phyloP scores from a whole-genome alignment of 2,113 vertebrate species.

The Phyllopteryx taeniolatus region DNA sequence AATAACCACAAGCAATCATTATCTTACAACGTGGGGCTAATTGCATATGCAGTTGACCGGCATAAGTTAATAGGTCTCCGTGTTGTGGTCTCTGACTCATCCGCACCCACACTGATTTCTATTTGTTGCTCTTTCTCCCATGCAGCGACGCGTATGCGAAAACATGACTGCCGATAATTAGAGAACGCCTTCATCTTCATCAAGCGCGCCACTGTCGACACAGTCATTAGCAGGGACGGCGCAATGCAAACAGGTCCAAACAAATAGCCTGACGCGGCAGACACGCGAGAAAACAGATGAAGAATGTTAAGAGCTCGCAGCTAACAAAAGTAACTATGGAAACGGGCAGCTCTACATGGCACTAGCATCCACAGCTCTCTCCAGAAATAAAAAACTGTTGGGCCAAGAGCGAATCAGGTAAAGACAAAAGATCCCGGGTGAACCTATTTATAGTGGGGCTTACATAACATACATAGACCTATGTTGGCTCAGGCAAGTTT shows the following conservation, averaged over 20 bases:
- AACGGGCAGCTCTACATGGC: slow-evolving; percentile 77
- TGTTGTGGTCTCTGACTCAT: slow-evolving; percentile 68
- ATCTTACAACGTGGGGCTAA: slow-evolving; percentile 49
- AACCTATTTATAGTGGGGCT: slow-evolving; percentile 79
- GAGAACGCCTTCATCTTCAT: slow-evolving; percentile 37
- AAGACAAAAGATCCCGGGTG: slow-evolving; percentile 82
- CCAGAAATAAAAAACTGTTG: slow-evolving; percentile 80
- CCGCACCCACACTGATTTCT: slow-evolving; percentile 63
- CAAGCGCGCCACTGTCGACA: slow-evolving; percentile 15
- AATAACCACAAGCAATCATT: slow-evolving; percentile 46
- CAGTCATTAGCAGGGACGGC: slow-evolving; percentile 45
- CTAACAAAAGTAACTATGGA: slow-evolving; percentile 84
- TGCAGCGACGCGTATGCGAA: slow-evolving; percentile 36
- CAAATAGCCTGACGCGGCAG: slow-evolving; percentile 61
- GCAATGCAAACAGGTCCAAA: slow-evolving; percentile 64
- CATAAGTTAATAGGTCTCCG: slow-evolving; percentile 59
- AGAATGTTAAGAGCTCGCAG: slow-evolving; percentile 76
- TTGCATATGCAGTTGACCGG: slow-evolving; percentile 57
- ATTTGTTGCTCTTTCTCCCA: slow-evolving; percentile 53
- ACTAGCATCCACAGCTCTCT: slow-evolving; percentile 75
- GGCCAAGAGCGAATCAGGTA: slow-evolving; percentile 82
- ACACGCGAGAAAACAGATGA: slow-evolving; percentile 76
- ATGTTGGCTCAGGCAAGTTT: slow-evolving; percentile 61
- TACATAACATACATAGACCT: slow-evolving; percentile 78
- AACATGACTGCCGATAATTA: slow-evolving; percentile 35